These are phyloP conservation scores for Cyanoramphus novaezelandiae DNA, from an alignment of 2,113 vertebrate species.

Conservation along the genomic window DNA sequence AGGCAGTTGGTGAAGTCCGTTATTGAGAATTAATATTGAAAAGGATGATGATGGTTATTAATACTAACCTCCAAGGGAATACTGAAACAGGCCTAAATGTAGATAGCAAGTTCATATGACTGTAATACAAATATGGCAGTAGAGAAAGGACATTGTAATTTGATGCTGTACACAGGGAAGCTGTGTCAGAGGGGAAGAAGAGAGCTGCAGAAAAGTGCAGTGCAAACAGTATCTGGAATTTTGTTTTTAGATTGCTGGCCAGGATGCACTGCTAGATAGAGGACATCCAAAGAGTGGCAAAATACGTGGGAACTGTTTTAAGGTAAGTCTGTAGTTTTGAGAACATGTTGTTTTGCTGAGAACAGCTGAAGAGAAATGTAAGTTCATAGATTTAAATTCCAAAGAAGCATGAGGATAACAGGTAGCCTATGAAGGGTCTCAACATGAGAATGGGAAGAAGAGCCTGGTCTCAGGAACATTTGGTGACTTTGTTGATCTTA, in stretches of 20 bases:
- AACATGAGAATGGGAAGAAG: not conserved
- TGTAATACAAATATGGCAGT: slow-evolving; percentile 26
- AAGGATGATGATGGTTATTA: not conserved
- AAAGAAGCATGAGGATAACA: not conserved
- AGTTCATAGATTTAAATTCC: not conserved
- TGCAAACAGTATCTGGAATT: slow-evolving; percentile 41
- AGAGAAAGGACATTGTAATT: slow-evolving; percentile 27
- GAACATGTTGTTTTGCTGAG: not conserved
- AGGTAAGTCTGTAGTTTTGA: not conserved
- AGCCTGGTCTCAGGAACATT: not conserved
- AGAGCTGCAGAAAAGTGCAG: not conserved
- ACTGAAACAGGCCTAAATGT: not conserved
- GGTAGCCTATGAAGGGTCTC: not conserved
- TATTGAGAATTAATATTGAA: not conserved
- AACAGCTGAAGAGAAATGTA: not conserved
- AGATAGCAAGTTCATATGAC: not conserved
- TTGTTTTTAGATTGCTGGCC: not conserved
- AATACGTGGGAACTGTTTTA: not conserved
- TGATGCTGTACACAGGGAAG: not conserved
- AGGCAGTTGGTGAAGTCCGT: not conserved
- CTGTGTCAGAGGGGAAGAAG: not conserved
- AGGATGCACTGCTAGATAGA: not conserved
- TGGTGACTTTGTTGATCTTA: not conserved
- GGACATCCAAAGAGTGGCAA: not conserved
- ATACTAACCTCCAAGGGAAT: not conserved